Base-by-base conservation (phyloP, 2,113 vertebrate genomes). In the Semnornis frantzii region DNA sequence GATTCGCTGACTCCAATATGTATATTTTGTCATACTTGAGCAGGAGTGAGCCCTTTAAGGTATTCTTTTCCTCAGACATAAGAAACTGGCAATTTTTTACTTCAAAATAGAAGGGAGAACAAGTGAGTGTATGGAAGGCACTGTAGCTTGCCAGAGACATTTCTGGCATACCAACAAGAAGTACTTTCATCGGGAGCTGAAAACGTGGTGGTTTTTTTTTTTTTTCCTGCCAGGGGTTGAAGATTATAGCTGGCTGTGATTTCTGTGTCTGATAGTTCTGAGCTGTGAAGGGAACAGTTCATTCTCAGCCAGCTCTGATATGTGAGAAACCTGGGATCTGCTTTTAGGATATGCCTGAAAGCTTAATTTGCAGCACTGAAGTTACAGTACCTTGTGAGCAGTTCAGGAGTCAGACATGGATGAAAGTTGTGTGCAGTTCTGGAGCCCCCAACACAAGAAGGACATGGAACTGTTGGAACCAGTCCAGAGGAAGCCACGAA, bases 201-300 rank as follows among this genome's bases (percentile, higher is more conserved):
- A 80, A 90, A 70, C 13, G 28, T 66, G 25, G 37, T 39, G 25
- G 37, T 39, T 39, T 39, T 39, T 39, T 39, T 39, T 42, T 39
- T 69, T 94, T 96, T 87, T 65, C 85, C 30, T 95, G 70, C 83
- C 25, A 76, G 50, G 31, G 82, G 24, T 42, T 89, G 87, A 74
- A 87, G 74, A 92, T 94, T 92, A 82, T 50, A 79, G 77, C 75
- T 89, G 80, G 65, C 77, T 92, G 69, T 54, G 85, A 95, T 96
- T 89, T 93, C 50, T 84, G 37, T 2, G 1, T 57, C 90, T 88
- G 80, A 87, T 93, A 87, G 78, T 66, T 78, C 59, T 18, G 39
- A 82, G 37, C 80, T 84, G 52, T 80, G 76, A 93, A 89, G 80
- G 10, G 92, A 94, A 74, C 80, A 65, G 59, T 84, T 96, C 72